A percentile compares a stretch with the other conserved stretches of the same genome.
Conservation (phyloP, 2,113 vertebrate species). For the Toxostoma redivivum region DNA sequence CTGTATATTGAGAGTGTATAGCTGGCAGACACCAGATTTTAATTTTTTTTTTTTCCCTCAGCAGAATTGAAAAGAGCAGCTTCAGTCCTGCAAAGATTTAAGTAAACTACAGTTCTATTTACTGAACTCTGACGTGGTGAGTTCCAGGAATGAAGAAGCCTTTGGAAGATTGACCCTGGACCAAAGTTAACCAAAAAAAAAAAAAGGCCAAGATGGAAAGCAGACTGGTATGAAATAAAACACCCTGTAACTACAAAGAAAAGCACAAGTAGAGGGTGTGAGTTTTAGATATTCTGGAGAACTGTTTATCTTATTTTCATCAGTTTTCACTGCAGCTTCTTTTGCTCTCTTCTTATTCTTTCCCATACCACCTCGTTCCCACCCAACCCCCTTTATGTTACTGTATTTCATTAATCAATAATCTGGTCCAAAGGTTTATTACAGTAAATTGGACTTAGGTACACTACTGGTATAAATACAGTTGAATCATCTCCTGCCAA, state of each 20-base stretch:
- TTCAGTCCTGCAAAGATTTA: not conserved
- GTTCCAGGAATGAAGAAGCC: not conserved
- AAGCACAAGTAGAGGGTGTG: not conserved
- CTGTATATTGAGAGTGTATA: not conserved
- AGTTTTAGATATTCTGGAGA: not conserved
- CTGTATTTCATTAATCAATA: not conserved
- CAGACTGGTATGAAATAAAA: not conserved
- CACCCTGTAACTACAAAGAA: not conserved
- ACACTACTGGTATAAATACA: not conserved
- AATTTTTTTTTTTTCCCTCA: not conserved
- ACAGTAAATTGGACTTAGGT: not conserved
- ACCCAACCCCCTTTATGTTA: not conserved
- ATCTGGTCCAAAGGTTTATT: conserved; percentile 9
- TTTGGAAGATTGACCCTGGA: not conserved
- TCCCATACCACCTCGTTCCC: not conserved
- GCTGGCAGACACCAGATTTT: not conserved
- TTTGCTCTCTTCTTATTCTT: not conserved
- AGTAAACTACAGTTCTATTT: not conserved
- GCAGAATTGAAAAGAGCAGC: not conserved
- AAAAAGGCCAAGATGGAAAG: not conserved
- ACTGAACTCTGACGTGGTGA: not conserved
- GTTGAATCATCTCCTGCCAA: not conserved
- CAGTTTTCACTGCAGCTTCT: not conserved
- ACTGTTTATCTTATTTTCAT: not conserved
- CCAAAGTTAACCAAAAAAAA: not conserved